Evolutionary conservation across 30 jellyfish, hydroid and myxozoan genomes (phyloP).

Genomic region (Aurelia aurita): DNA sequence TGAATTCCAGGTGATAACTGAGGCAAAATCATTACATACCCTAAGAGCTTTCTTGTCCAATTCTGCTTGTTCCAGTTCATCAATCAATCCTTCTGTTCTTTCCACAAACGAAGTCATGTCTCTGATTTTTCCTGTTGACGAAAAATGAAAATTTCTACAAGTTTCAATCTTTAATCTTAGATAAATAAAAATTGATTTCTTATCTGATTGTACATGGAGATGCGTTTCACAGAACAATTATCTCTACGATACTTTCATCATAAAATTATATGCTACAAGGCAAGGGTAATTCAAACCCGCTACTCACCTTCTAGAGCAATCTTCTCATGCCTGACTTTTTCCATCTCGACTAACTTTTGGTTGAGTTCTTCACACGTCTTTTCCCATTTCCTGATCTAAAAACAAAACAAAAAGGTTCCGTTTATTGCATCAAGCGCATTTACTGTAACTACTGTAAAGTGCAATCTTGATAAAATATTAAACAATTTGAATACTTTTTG

Average conservation of each 20-base stretch:
- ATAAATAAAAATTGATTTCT: no score
- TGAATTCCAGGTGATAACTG: no score
- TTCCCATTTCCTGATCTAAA: slow-evolving; percentile 58
- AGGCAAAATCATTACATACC: background rate
- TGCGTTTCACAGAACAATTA: no score
- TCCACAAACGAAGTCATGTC: slow-evolving; percentile 67
- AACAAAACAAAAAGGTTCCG: background rate
- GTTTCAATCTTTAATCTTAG: no score
- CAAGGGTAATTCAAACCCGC: no score
- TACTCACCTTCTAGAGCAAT: slow-evolving; percentile 59
- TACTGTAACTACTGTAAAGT: no score
- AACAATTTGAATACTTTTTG: no score
- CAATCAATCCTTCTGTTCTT: slow-evolving; percentile 56
- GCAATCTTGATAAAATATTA: no score
- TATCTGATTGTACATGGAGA: no score
- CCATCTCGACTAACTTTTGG: slow-evolving; percentile 61
- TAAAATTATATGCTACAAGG: no score
- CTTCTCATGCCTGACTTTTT: slow-evolving; percentile 59
- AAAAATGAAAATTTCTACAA: background rate
- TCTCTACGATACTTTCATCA: no score
- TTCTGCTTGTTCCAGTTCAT: slow-evolving; percentile 44
- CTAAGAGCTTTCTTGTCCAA: slow-evolving; percentile 30
- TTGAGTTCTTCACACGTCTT: slow-evolving; percentile 57
- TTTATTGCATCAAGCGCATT: no score
- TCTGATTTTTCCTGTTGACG: slow-evolving; percentile 30